Evolutionary conservation across 2,113 vertebrate genomes (phyloP), one percentile per base, ranked within the genome.

Genomic region (Nestor notabilis): DNA sequence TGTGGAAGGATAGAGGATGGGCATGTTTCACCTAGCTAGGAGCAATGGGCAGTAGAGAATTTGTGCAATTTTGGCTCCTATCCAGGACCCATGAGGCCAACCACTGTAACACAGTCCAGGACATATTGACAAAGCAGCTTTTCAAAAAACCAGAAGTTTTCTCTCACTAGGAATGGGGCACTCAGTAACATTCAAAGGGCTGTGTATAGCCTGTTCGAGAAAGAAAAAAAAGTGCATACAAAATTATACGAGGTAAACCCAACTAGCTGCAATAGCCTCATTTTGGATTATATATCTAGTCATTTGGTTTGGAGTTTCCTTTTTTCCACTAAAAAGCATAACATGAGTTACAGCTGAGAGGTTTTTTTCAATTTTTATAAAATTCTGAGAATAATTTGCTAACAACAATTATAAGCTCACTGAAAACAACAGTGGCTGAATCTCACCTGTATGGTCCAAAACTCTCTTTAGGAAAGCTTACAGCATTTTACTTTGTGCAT

Each of bases 111-210:
- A 2, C 0, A 0, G 18, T 58, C 7, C n/a, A 55, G 37, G 41
- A 61, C 5, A 24, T 9, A 44, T 0, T 14, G 11, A 12, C 13
- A 63, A 82, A 90, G 5, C 11, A 87, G 5, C 3, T 76, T 11
- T 83, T 60, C 5, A 60, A 17, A 43, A 68, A 50, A 19, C 63
- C 8, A 21, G 8, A 77, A 66, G 7, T 41, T 81, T 81, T 78
- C 23, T 58, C 35, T 72, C 1, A 0, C 24, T 46, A n/a, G 27
- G 18, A 87, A 43, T 3, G 2, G 9, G 9, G 8, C 24, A 81
- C 41, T 29, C 60, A 44, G 20, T 61, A 69, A 52, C 21, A 52
- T 69, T 56, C 5, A 47, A 84, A 68, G 15, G 14, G 52, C 5
- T 56, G 12, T 37, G 2, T 23, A 35, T 33, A 74, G 41, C 13